Conservation (phyloP, 1,140 invertebrate species). For the Calliopsis andreniformis region DNA sequence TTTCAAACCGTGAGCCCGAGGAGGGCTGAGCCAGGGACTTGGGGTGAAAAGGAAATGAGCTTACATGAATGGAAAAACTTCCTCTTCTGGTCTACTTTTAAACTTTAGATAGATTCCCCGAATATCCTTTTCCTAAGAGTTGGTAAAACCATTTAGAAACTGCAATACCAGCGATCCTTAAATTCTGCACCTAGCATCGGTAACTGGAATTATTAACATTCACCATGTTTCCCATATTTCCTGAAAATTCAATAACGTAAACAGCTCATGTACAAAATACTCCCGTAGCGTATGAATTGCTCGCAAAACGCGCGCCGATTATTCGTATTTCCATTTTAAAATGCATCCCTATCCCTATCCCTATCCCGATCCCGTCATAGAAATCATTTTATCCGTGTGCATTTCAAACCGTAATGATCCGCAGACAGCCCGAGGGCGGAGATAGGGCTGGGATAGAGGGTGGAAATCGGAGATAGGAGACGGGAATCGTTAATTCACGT, state of each 20-base stretch:
- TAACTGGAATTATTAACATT: too few relatives aligned
- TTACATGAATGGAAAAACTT: background rate
- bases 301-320: background rate
- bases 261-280: too few relatives aligned
- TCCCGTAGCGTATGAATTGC: too few relatives aligned
- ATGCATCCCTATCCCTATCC: background rate
- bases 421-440: background rate
- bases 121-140: background rate
- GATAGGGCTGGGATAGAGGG: too few relatives aligned
- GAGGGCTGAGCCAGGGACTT: background rate
- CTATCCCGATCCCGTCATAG: too few relatives aligned
- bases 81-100: background rate
- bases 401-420: conserved; percentile 25
- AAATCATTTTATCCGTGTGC: background rate
- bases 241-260: too few relatives aligned
- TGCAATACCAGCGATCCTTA: too few relatives aligned
- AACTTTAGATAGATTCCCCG: background rate
- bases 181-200: too few relatives aligned
- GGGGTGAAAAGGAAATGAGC: background rate
- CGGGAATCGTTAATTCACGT: conserved; percentile 45
- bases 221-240: too few relatives aligned
- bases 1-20: background rate
- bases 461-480: background rate
- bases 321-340: background rate
- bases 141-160: too few relatives aligned